phyloP scores from a whole-genome alignment of 1,140 invertebrate species.

The Apolygus lucorum region DNA sequence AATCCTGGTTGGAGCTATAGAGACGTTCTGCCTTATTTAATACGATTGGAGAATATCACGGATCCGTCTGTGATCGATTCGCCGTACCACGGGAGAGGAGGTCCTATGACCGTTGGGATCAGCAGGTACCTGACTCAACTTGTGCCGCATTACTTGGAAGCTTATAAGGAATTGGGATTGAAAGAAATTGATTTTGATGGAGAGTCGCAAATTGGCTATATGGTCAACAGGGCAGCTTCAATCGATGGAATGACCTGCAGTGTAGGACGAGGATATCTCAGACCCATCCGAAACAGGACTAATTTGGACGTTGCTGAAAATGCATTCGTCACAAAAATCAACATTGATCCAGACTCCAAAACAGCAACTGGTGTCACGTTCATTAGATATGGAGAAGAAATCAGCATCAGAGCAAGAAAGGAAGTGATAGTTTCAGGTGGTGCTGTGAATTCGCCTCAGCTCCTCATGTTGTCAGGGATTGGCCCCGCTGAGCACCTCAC shows the following conservation, averaged over 20 bases:
- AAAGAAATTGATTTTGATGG: slow-evolving; percentile 40
- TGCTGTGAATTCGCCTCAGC: slow-evolving; percentile 64
- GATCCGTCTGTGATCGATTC: slow-evolving; percentile 65
- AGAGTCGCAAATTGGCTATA: slow-evolving; percentile 49
- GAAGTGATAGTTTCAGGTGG: slow-evolving; percentile 75
- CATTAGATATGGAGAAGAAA: slow-evolving; percentile 53
- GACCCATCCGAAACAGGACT: slow-evolving; percentile 53
- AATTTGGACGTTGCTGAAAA: slow-evolving; percentile 74
- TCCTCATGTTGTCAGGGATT: slow-evolving; percentile 74
- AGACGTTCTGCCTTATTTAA: slow-evolving; percentile 42
- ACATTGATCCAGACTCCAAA: slow-evolving; percentile 60
- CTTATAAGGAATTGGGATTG: slow-evolving; percentile 45
- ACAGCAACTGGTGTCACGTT: slow-evolving; percentile 69
- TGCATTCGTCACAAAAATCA: slow-evolving; percentile 63
- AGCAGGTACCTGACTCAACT: slow-evolving; percentile 49
- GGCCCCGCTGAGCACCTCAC: slow-evolving; percentile 62
- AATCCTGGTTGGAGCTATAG: slow-evolving; percentile 46
- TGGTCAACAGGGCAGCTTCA: slow-evolving; percentile 50
- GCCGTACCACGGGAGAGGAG: slow-evolving; percentile 51
- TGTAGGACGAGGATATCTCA: slow-evolving; percentile 75
- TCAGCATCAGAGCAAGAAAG: slow-evolving; percentile 57
- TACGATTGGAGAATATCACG: slow-evolving; percentile 46
- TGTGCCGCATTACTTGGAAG: slow-evolving; percentile 42
- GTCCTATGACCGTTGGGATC: slow-evolving; percentile 42
- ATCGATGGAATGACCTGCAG: slow-evolving; percentile 75